Conservation (phyloP, 2,888 invertebrate species). For the Aphodius sticticus region DNA sequence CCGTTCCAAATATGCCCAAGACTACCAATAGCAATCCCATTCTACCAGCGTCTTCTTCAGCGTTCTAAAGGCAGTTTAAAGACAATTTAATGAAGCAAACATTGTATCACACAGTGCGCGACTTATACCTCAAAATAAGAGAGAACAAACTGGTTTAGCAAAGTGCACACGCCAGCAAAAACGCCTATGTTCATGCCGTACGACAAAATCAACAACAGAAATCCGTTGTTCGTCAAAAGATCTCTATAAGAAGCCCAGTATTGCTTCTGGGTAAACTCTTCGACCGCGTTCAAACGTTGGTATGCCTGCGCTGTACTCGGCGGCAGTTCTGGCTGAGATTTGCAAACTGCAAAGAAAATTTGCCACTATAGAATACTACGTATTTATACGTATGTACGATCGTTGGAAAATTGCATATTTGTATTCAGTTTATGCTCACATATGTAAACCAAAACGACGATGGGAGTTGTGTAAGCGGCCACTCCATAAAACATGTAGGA, state of each 20-base stretch:
- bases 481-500: constrained; percentile 65
- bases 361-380: neutral
- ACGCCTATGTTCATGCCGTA: constrained; percentile 94
- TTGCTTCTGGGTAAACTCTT: constrained; percentile 57
- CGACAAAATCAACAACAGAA: constrained; percentile 79
- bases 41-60: constrained; percentile 81
- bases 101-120: neutral
- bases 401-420: neutral
- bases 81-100: neutral
- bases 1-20: constrained; percentile 91
- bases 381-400: too few species aligned
- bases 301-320: constrained; percentile 66
- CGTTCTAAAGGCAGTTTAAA: constrained; percentile 57
- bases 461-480: constrained; percentile 64
- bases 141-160: constrained; percentile 86
- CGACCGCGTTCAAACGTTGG: constrained; percentile 63
- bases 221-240: constrained; percentile 79
- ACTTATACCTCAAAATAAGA: constrained; percentile 80
- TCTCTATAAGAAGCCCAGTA: constrained; percentile 75
- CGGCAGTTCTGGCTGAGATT: constrained; percentile 64
- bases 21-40: constrained; percentile 90
- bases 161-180: constrained; percentile 94
- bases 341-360: constrained; percentile 62
- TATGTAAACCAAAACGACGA: constrained; percentile 47
- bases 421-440: constrained; percentile 31